Base-by-base conservation (phyloP, 1,140 invertebrate genomes). In the Euglossa dilemma region DNA sequence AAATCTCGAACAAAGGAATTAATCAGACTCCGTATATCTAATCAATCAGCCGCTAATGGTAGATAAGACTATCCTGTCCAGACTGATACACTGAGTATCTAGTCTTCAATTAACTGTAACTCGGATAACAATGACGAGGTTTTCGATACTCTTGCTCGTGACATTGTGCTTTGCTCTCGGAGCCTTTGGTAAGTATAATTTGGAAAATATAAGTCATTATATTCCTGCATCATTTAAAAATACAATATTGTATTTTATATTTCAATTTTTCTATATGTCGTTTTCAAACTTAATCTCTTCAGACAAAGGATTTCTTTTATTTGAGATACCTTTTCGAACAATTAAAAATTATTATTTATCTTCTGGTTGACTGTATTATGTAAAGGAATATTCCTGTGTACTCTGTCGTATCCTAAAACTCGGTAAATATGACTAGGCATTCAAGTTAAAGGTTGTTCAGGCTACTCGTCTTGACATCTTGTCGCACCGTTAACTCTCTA, bases 351-450 rank as follows among this genome's bases (percentile, higher is more conserved):
- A 14, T 12, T n/a, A 25, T 6, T 61, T 16, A 61, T 25, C n/a
- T 61, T 61, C 16, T n/a, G n/a, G n/a, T n/a, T n/a, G 16, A 50
- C 56, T 1, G 28, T n/a, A 54, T 64, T 36, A 3, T 61, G 5
- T 20, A 16, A 9, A 45, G 67, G 14, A 64, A 8, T 67, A 59
- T 23, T 50, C 28, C 14, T 52, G 23, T 87, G 85, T 87, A 72
- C 43, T 63, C 28, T 85, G 47, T 57, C 52, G 67, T 73, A 72
- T 85, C 63, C 73, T 83, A 75, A 84, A 71, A 50, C 78, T 72
- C 66, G 0, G 57, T 63, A 87, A 89, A 89, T 88, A 79, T 78
- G 54, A n/a, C 36, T 80, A 85, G 25, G 23, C 11, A 56, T 79
- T 59, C 9, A 23, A 47, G 54, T n/a, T 77, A 78, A 57, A 81